Base-by-base conservation (phyloP, 2,113 vertebrate species). In the Spea multiplicata region DNA sequence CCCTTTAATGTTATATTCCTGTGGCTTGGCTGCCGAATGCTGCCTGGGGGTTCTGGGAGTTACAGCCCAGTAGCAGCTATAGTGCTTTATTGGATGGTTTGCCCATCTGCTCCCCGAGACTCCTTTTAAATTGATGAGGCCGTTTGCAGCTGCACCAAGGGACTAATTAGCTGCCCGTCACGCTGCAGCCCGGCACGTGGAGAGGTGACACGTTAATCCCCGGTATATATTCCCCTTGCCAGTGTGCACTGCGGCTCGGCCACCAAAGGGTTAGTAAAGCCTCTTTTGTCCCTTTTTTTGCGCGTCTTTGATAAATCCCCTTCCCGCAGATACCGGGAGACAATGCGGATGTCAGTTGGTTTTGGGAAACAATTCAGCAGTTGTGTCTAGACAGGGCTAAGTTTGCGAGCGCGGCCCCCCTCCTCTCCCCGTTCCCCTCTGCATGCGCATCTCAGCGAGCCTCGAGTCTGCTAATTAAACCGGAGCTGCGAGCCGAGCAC, bases 371-470 rank as follows among this genome's bases (percentile, higher is more conserved):
- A 88, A 79, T 88, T 87, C 89, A 88, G 87, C 83, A 83, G 84
- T 81, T 75, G 88, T 90, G 90, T 93, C 91, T 93, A 91, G 91
- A 91, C 91, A 86, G 87, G 82, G 81, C 50, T 59, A 81, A 86
- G 81, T 84, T 87, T 83, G 69, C 81, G 81, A 81, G 84, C 81
- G 86, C 49, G 44, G 57, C 64, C 83, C 49, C 70, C 84, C 66
- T 81, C 82, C 79, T 80, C 85, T 82, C 80, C 78, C 76, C 46
- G 59, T 73, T 62, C 73, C 77, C 77, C 77, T 59, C 77, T 73
- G 77, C 61, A 70, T 87, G 81, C 81, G 65, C 78, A 84, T 79
- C 77, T 70, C 83, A 84, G 78, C 82, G 73, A 73, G 66, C 83
- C 69, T 30, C 68, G 81, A 78, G 83, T 61, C 74, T 89, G 84